These are phyloP conservation scores for Maniola hyperantus DNA, from an alignment of 2,888 invertebrate species.

Conservation along the genomic window DNA sequence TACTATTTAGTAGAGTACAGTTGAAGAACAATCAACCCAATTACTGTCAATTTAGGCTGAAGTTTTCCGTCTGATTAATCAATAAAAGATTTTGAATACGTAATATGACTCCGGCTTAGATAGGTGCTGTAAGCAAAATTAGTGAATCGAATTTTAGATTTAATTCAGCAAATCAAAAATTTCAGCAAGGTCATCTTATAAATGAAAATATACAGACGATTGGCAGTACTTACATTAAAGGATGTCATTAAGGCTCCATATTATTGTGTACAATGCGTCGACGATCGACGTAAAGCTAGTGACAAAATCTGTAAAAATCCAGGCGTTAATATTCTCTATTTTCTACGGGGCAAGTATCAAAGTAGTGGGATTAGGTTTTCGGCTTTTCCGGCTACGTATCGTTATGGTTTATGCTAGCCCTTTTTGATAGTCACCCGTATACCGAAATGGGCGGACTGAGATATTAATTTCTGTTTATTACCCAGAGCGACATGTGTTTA, in stretches of 20 bases:
- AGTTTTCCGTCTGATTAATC: not conserved
- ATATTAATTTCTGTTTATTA: slow-evolving; percentile 71
- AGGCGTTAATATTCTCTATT: slow-evolving; percentile 23
- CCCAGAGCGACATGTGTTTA: slow-evolving; percentile 71
- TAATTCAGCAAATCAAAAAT: not conserved
- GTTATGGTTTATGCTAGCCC: slow-evolving; percentile 40
- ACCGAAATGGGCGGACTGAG: slow-evolving; percentile 37
- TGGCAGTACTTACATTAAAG: slow-evolving; percentile 38
- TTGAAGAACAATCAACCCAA: too few species aligned
- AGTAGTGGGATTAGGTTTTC: slow-evolving; percentile 16
- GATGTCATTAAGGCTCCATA: slow-evolving; percentile 22
- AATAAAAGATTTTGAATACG: not conserved
- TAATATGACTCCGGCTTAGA: too few species aligned
- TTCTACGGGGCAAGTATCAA: slow-evolving; percentile 12
- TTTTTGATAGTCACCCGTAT: slow-evolving; percentile 42
- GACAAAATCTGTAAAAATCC: slow-evolving; percentile 20
- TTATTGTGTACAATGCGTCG: too few species aligned
- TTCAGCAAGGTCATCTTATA: slow-evolving; percentile 24
- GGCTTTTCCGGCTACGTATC: slow-evolving; percentile 24
- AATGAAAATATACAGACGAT: slow-evolving; percentile 31
- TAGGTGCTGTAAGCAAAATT: too few species aligned
- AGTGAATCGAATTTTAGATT: too few species aligned
- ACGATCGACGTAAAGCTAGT: not conserved
- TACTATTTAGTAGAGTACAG: too few species aligned
- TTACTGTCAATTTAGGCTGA: not conserved